Evolutionary conservation across 2,113 vertebrate species (phyloP), one percentile per base, ranked within the genome.

Genomic region (Pluvialis apricaria): DNA sequence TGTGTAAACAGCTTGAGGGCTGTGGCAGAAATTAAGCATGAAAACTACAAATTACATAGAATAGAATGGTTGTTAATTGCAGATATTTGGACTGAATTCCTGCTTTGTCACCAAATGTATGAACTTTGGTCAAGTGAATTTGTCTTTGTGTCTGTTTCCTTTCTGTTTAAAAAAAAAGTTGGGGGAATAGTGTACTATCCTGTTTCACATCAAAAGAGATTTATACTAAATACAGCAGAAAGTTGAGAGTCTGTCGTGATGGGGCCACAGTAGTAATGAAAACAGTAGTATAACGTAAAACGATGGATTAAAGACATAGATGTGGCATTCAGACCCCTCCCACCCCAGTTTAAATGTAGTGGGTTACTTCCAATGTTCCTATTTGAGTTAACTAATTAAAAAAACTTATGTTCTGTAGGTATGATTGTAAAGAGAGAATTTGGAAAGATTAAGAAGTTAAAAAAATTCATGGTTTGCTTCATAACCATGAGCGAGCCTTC

Each of bases 41-140:
- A 71, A 80, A 93, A 57, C 32, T 49, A 25, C n/a, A 51, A 69
- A 75, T 78, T 84, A 42, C 19, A 16, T 42, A 42, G 54, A 72
- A 47, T 22, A 78, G 60, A 73, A 62, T 52, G 36, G 12, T 40
- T 75, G 38, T 78, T 95, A 92, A 81, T 90, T 92, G 65, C 13
- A 20, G 86, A 31, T 88, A 91, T 79, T 90, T 90, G 70, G 40
- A 38, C 34, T 82, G 66, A 87, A 76, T 85, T 94, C 61, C 44
- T 72, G 36, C 57, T 65, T 94, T 93, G 70, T 80, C 70, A 69
- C 28, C 36, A 82, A 75, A 82, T 42, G 28, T 34, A 40, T 26
- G 71, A 80, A 80, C 29, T 94, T 93, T 29, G 19, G 60, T 64
- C 0, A 1, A 9, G 40, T 77, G 70, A 77, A 70, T 78, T 92